A percentile compares a stretch with the other conserved stretches of the same genome.
Evolutionary conservation across 2,113 vertebrate genomes (phyloP).

Genomic region (Xiphias gladius): DNA sequence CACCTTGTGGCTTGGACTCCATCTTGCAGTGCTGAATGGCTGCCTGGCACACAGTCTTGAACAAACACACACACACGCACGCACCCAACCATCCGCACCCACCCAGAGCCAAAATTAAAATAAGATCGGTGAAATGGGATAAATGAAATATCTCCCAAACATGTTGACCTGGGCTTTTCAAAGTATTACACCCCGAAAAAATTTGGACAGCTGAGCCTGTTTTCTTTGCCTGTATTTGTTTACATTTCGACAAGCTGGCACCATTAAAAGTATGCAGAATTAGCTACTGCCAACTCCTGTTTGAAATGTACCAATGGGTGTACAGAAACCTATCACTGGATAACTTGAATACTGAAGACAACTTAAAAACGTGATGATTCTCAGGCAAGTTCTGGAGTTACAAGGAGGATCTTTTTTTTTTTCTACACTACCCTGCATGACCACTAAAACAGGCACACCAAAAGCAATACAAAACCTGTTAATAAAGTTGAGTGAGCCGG

Average conservation of each 20-base stretch:
- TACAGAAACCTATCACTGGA: background rate
- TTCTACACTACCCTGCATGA: background rate
- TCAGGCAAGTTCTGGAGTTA: background rate
- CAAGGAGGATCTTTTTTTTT: background rate
- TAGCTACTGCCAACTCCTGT: background rate
- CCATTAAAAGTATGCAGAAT: background rate
- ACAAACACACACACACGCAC: slow-evolving; percentile 41
- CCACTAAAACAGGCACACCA: background rate
- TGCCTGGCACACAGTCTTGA: slow-evolving; percentile 13
- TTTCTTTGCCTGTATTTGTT: background rate
- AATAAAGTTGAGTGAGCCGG: slow-evolving; percentile 13
- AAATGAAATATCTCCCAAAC: background rate
- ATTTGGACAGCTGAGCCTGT: background rate
- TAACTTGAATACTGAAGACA: background rate
- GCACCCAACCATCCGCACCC: slow-evolving; percentile 39
- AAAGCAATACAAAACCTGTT: slow-evolving; percentile 8
- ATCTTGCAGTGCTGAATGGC: slow-evolving; percentile 50
- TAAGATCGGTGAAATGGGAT: slow-evolving; percentile 5
- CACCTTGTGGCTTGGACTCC: slow-evolving; percentile 77
- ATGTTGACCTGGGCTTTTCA: background rate
- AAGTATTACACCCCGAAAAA: background rate
- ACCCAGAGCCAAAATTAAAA: slow-evolving; percentile 9
- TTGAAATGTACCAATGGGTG: background rate
- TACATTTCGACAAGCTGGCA: background rate
- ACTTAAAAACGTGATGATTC: background rate